Evolutionary conservation across 1,140 invertebrate genomes (phyloP).

Genomic region (Trichonephila clavata): DNA sequence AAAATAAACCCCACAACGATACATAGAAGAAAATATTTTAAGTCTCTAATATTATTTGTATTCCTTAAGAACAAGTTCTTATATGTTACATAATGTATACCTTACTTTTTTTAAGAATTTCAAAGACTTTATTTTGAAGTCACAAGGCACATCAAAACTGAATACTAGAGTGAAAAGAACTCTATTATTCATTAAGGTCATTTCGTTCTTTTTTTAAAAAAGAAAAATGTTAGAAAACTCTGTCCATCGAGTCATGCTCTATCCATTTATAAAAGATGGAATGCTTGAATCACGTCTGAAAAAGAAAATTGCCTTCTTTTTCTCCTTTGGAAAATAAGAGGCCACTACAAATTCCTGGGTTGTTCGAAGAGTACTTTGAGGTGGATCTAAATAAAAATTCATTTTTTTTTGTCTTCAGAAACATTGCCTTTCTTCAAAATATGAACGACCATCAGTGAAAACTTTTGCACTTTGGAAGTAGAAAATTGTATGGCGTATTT

Average conservation of each 20-base stretch:
- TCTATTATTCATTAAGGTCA: slow-evolving; percentile 20
- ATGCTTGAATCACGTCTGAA: slow-evolving; percentile 2
- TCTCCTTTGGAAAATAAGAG: not conserved
- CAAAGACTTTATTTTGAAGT: too few relatives aligned
- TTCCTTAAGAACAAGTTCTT: too few relatives aligned
- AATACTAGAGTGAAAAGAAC: not conserved
- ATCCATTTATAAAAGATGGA: not conserved
- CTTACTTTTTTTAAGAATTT: too few relatives aligned
- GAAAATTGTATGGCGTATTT: not conserved
- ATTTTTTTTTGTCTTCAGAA: not conserved
- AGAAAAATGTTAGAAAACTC: not conserved
- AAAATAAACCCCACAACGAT: too few relatives aligned
- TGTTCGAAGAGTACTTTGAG: slow-evolving; percentile 3
- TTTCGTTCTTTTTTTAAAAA: not conserved
- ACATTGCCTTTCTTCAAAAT: not conserved
- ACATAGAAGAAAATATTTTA: too few relatives aligned
- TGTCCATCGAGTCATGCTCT: not conserved
- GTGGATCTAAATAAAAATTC: not conserved
- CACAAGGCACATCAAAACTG: too few relatives aligned
- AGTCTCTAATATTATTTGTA: too few relatives aligned
- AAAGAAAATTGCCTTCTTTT: not conserved
- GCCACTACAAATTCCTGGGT: not conserved
- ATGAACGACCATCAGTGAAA: not conserved
- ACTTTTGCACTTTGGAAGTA: not conserved
- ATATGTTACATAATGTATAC: too few relatives aligned